Percentiles rank a stretch among this genome's conserved stretches.
Conservation (phyloP, 2,113 vertebrate species). For the Lanius ludovicianus region DNA sequence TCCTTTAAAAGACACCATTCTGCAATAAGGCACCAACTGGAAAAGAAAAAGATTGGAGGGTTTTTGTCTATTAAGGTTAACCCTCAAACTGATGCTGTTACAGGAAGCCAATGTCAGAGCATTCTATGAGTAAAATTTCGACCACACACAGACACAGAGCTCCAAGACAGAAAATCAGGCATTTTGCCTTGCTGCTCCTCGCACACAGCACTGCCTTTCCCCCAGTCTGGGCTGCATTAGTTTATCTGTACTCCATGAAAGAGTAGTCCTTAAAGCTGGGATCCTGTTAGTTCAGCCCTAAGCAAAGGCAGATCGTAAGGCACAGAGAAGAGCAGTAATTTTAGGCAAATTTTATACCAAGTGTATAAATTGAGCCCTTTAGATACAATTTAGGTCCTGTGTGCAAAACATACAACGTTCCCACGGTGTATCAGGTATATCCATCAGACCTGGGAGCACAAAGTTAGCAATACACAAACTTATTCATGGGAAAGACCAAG, state of each 20-base stretch:
- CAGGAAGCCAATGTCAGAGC: not conserved
- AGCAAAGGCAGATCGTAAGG: not conserved
- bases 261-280: not conserved
- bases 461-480: not conserved
- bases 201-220: not conserved
- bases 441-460: not conserved
- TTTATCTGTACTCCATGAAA: not conserved
- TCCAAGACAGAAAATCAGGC: not conserved
- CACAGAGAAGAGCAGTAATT: not conserved
- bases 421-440: not conserved
- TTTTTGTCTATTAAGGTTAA: not conserved
- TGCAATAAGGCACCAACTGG: not conserved
- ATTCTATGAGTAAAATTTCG: not conserved
- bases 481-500: not conserved
- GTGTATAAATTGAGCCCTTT: not conserved
- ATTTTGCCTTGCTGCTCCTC: not conserved
- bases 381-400: not conserved
- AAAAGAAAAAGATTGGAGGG: not conserved
- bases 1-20: not conserved
- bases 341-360: not conserved
- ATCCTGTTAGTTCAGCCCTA: not conserved
- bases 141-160: not conserved
- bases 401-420: not conserved
- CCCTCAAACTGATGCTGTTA: not conserved
- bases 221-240: not conserved